Evolutionary conservation across 1,140 invertebrate species (phyloP).

Genomic region (Melanaphis sacchari): DNA sequence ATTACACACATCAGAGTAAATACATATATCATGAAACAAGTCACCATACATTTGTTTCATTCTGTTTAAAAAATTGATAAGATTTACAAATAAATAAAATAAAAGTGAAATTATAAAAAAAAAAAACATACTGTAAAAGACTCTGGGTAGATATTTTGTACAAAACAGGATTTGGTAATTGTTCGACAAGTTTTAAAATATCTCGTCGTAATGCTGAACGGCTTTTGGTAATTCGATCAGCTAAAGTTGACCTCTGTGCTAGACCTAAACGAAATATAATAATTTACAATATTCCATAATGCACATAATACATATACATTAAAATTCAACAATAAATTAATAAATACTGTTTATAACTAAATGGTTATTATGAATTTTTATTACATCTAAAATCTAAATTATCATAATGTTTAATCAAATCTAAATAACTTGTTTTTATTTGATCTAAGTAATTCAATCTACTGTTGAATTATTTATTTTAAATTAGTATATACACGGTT

Average conservation of each 20-base stretch:
- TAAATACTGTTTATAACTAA: too few species aligned
- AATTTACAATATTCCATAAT: neutral
- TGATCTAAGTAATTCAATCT: too few species aligned
- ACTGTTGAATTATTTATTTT: too few species aligned
- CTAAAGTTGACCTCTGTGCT: constrained; percentile 59
- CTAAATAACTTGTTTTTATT: too few species aligned
- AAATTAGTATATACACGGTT: too few species aligned
- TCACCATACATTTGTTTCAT: constrained; percentile 87
- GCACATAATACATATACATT: neutral
- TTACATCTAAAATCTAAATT: too few species aligned
- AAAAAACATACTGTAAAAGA: constrained; percentile 67
- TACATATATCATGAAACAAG: constrained; percentile 85
- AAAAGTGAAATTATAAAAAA: neutral
- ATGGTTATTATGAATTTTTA: too few species aligned
- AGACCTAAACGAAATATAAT: constrained; percentile 59
- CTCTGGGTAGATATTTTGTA: constrained; percentile 73
- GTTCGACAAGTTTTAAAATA: constrained; percentile 71
- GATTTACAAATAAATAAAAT: neutral
- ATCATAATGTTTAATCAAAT: too few species aligned
- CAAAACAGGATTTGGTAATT: constrained; percentile 74
- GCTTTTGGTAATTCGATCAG: constrained; percentile 59
- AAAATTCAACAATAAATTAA: neutral
- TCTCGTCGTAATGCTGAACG: constrained; percentile 64
- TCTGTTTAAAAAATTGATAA: constrained; percentile 64
- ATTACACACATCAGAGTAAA: constrained; percentile 90